A percentile compares a stretch with the other conserved stretches of the same genome.
Evolutionary conservation across 2,888 invertebrate genomes (phyloP).

Genomic region (Pantelozetes paolii): DNA sequence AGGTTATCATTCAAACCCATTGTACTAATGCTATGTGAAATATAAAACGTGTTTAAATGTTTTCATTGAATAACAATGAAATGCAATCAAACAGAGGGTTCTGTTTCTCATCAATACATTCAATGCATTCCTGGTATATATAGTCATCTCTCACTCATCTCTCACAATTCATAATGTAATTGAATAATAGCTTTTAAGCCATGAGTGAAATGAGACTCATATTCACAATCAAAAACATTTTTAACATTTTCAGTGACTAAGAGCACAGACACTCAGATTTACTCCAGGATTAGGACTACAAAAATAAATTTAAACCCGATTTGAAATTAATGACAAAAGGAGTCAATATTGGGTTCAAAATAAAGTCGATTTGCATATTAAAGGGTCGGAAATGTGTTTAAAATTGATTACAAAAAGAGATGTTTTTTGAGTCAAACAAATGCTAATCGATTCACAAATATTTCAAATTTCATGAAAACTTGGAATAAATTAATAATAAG

Average conservation of each 20-base stretch:
- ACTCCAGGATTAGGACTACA: background rate
- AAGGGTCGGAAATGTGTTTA: background rate
- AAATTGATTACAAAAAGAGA: constrained; percentile 9
- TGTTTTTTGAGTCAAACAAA: background rate
- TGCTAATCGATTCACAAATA: background rate
- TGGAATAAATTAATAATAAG: background rate
- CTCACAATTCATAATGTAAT: background rate
- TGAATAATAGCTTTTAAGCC: background rate
- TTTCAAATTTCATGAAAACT: background rate
- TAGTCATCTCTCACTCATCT: background rate
- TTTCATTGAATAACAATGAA: constrained; percentile 23
- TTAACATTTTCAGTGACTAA: no score
- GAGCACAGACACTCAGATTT: no score
- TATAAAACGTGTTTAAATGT: constrained; percentile 23
- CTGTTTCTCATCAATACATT: constrained; percentile 12
- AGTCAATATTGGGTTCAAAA: background rate
- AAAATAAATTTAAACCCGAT: background rate
- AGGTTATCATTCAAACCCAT: background rate
- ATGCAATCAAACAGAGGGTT: constrained; percentile 3
- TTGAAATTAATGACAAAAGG: background rate
- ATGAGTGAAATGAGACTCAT: background rate
- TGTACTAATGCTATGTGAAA: constrained; percentile 13
- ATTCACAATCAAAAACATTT: no score
- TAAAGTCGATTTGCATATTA: constrained; percentile 4
- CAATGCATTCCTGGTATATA: background rate